phyloP scores from a whole-genome alignment of 1,140 invertebrate genomes.

The Drosophila lacertosa region DNA sequence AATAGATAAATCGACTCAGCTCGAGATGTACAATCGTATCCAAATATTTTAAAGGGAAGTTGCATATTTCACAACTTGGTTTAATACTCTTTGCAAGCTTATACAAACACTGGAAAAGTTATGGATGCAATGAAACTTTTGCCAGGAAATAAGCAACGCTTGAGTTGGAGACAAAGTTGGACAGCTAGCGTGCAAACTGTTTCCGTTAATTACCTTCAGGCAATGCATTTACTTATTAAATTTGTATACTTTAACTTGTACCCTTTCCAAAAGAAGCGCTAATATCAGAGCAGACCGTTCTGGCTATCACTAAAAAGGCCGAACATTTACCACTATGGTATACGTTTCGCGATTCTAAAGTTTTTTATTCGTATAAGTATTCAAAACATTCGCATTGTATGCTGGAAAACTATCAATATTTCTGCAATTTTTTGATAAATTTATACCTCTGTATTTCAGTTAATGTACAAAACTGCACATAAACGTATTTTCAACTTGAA shows the following conservation, averaged over 20 bases:
- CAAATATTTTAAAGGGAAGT: background rate
- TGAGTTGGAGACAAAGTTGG: background rate
- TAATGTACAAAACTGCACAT: background rate
- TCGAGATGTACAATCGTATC: no score
- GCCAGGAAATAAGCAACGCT: conserved; percentile 47
- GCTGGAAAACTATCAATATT: background rate
- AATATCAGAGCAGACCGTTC: background rate
- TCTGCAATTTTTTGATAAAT: background rate
- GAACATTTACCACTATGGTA: background rate
- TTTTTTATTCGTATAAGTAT: background rate
- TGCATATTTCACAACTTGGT: background rate
- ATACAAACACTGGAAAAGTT: conserved; percentile 42
- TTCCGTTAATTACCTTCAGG: conserved; percentile 60
- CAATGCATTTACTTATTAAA: conserved; percentile 59
- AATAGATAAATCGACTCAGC: background rate
- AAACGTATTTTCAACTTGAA: background rate
- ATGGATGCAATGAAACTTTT: conserved; percentile 62
- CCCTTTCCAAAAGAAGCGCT: conserved; percentile 44
- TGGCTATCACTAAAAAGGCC: no score
- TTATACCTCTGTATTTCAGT: no score
- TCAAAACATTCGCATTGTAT: background rate
- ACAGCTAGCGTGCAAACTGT: conserved; percentile 46
- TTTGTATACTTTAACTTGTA: conserved; percentile 45
- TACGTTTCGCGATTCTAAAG: background rate
- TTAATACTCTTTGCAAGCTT: background rate